phyloP scores from a whole-genome alignment of 2,797 vertebrate genomes.

The Caiman crocodilus region DNA sequence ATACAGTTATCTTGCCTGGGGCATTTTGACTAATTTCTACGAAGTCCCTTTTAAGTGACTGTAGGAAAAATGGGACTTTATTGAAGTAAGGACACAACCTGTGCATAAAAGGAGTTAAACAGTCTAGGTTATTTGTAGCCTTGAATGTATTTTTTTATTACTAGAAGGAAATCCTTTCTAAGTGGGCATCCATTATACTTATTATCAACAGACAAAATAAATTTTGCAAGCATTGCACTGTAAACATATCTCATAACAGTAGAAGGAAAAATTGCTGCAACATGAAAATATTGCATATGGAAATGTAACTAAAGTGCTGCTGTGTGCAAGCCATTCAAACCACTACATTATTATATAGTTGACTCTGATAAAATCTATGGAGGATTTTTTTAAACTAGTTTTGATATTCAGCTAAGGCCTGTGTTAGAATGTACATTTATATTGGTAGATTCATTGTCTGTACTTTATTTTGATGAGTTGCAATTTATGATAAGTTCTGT shows the following conservation, averaged over 20 bases:
- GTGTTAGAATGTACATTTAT: not conserved
- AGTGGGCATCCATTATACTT: not conserved
- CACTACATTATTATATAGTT: not conserved
- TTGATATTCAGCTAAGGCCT: not conserved
- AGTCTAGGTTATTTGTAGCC: not conserved
- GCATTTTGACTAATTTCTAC: not conserved
- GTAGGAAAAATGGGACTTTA: not conserved
- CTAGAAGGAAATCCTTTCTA: not conserved
- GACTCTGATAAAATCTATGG: not conserved
- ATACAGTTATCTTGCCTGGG: not conserved
- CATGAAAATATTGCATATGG: not conserved
- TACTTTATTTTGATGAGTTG: constrained; percentile 41
- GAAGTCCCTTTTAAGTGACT: not conserved
- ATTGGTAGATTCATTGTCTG: not conserved
- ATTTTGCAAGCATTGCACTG: not conserved
- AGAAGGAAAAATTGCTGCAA: not conserved
- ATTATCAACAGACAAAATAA: not conserved
- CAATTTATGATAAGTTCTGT: not conserved
- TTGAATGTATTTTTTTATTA: not conserved
- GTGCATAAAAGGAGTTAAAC: not conserved
- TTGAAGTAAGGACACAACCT: not conserved
- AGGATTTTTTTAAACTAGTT: not conserved
- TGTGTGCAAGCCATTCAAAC: not conserved
- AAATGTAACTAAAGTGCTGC: not conserved
- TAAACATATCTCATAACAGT: not conserved